Evolutionary conservation across 2,797 vertebrate genomes (phyloP).

Genomic region (Austrolebias charrua): DNA sequence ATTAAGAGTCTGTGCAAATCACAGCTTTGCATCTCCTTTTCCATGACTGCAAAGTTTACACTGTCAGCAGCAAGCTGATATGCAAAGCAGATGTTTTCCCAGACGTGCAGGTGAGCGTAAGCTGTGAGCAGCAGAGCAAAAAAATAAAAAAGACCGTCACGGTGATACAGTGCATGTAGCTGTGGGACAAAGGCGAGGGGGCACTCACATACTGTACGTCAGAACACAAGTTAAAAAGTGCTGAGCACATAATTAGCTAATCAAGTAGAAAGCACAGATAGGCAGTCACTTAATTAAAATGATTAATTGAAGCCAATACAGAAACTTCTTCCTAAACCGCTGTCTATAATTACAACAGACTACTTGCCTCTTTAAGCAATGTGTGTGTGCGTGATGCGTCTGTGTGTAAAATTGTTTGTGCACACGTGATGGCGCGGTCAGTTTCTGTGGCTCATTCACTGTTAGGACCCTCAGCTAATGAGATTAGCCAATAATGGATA

Average conservation of each 20-base stretch:
- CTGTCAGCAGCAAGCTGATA: constrained; percentile 35
- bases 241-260: constrained; percentile 72
- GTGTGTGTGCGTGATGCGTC: constrained; percentile 9
- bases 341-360: constrained; percentile 69
- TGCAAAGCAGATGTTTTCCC: constrained; percentile 57
- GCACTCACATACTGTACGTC: constrained; percentile 24
- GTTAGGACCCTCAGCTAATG: constrained; percentile 74
- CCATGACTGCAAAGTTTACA: constrained; percentile 44
- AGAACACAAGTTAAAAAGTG: constrained; percentile 51
- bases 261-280: constrained; percentile 67
- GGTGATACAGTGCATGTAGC: constrained; percentile 27
- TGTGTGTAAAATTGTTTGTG: constrained; percentile 50
- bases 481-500: constrained; percentile 79
- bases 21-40: constrained; percentile 63
- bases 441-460: constrained; percentile 65
- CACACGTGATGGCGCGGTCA: constrained; percentile 52
- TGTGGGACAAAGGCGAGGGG: constrained; percentile 26
- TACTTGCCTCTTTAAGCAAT: constrained; percentile 47
- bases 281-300: constrained; percentile 77
- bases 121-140: constrained; percentile 29
- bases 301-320: constrained; percentile 75
- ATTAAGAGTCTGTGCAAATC: constrained; percentile 53
- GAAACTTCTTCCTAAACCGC: constrained; percentile 61
- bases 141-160: constrained; percentile 20
- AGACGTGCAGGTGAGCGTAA: constrained; percentile 53